phyloP scores from a whole-genome alignment of 2,113 vertebrate genomes.

The Fregata magnificens region DNA sequence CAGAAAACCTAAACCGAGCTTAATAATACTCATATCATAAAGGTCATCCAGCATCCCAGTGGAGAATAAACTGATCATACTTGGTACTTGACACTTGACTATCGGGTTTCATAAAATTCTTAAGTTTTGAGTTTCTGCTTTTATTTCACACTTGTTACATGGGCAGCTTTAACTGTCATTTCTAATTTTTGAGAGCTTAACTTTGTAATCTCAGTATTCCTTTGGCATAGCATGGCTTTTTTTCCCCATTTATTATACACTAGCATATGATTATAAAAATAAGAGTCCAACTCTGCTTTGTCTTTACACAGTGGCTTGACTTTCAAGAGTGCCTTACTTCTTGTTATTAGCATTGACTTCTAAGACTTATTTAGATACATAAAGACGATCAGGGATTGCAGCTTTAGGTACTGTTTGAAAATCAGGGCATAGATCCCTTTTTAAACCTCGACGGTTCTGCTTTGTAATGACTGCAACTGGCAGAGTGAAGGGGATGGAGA shows the following conservation, averaged over 20 bases:
- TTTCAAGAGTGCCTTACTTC: background rate
- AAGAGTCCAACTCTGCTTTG: background rate
- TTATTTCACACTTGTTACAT: background rate
- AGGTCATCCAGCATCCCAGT: background rate
- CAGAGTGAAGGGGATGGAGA: background rate
- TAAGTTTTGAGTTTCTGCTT: background rate
- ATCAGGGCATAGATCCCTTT: background rate
- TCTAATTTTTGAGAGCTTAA: background rate
- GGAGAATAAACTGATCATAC: background rate
- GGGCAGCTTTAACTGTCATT: background rate
- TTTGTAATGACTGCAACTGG: background rate
- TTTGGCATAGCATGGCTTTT: background rate
- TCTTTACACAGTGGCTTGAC: background rate
- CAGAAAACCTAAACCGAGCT: slow-evolving; percentile 3
- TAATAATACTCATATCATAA: background rate
- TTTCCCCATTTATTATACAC: background rate
- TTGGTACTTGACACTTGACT: background rate
- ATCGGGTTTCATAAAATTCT: background rate
- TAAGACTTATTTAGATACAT: background rate
- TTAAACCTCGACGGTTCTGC: background rate
- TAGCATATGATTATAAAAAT: background rate
- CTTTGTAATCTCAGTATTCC: background rate
- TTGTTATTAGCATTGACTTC: background rate
- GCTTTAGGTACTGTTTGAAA: background rate
- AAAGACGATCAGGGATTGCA: background rate